These are phyloP conservation scores for Catalaphyllia jardinei DNA, from an alignment of 64 coral and sea anemone species.

Conservation along the genomic window DNA sequence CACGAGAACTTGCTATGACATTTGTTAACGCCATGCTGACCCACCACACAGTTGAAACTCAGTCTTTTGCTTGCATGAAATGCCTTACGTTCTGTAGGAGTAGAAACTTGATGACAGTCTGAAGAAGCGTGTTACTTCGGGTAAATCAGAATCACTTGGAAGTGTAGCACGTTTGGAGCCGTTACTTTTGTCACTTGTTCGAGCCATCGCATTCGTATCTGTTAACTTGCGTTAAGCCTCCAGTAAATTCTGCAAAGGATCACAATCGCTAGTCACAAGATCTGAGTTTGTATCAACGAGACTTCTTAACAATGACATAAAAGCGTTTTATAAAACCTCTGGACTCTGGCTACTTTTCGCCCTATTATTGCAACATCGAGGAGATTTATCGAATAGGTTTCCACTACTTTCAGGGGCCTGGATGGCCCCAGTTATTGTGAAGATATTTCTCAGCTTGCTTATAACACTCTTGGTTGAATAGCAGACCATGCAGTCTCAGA, in stretches of 20 bases:
- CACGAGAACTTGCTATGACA: conserved; percentile 29
- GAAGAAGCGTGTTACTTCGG: conserved; percentile 6
- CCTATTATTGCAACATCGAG: conserved; percentile 19
- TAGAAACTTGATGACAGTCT: background rate
- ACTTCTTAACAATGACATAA: background rate
- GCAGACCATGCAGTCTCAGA: background rate
- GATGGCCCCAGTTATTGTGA: conserved; percentile 7
- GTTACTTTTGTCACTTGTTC: background rate
- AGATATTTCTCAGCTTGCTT: conserved; percentile 19
- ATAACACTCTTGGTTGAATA: conserved; percentile 23
- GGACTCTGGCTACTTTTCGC: conserved; percentile 29
- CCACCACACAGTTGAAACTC: conserved; percentile 38
- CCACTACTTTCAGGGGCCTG: conserved; percentile 3
- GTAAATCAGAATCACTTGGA: background rate
- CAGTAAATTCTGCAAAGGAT: conserved; percentile 2
- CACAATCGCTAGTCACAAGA: conserved; percentile 13
- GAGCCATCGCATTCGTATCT: conserved; percentile 12
- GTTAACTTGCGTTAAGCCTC: conserved; percentile 43
- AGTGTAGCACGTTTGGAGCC: background rate
- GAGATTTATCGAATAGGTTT: conserved; percentile 32
- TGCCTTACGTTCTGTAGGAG: background rate
- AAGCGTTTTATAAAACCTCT: conserved; percentile 47
- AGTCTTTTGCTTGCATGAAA: conserved; percentile 7
- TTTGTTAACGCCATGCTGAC: conserved; percentile 21
- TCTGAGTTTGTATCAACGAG: background rate